Base-by-base conservation (phyloP, 2,797 vertebrate genomes). In the Pogoniulus pusillus region DNA sequence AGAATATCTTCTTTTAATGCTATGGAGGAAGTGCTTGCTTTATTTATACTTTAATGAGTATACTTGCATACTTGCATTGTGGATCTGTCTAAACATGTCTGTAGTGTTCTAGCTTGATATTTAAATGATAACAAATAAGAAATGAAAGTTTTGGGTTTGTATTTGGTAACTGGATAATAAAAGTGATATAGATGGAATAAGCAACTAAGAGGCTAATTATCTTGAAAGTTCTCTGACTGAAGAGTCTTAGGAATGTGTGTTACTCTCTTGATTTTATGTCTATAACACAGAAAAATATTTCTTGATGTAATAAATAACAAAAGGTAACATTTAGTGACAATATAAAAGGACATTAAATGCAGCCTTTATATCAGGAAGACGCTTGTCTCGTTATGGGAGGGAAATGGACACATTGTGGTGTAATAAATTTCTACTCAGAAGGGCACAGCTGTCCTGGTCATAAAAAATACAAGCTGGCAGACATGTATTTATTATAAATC, bases 41-140 rank as follows among this genome's bases (percentile, higher is more conserved):
- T 90, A 29, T 84, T 93, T 84, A 18, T 70, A 23, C 30, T 66
- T 16, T 59, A 35, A 41, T 41, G 41, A 41, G 16, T 41, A 41
- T 41, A 41, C 41, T 47, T 47, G 19, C 41, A 4, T 55, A 68
- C 66, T 79, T 91, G 77, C 24, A 6, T 68, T 69, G 29, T 82
- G n/a, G 45, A 68, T 91, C 23, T 2, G 23, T 89, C 53, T 82
- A 45, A 92, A 77, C 49, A 8, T 62, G 83, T 71, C 30, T 68
- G 23, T 88, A 64, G 49, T 68, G 57, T 82, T 84, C 20, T 53
- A 2, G 63, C 70, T 90, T 82, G 72, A 41, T 86, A 77, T 86
- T 91, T 88, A 88, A 92, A 84, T 88, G 45, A 7, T 82, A 90
- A 82, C 90, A 90, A 88, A 90, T 93, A 64, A 77, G 68, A 49